Evolutionary conservation across 2,888 invertebrate species (phyloP).

Genomic region (Drosophila antonietae): DNA sequence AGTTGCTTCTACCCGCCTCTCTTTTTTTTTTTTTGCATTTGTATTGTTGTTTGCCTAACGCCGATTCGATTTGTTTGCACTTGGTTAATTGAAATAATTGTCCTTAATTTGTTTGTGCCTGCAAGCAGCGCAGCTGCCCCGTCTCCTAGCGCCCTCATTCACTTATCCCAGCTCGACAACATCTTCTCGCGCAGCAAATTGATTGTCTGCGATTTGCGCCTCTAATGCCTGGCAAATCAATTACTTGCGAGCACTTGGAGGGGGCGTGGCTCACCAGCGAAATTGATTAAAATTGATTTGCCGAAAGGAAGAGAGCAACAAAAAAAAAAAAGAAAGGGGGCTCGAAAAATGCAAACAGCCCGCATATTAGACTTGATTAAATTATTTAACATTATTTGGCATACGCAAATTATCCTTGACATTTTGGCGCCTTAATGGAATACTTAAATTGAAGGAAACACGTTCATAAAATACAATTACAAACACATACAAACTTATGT

Average conservation of each 20-base stretch:
- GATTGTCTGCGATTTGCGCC: conserved; percentile 78
- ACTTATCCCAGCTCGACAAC: conserved; percentile 1
- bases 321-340: conserved; percentile 13
- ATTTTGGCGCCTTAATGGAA: conserved; percentile 3
- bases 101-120: conserved; percentile 80
- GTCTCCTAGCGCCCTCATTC: neutral
- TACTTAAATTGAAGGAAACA: conserved; percentile 2
- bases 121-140: conserved; percentile 39
- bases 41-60: conserved; percentile 66
- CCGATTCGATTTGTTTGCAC: conserved; percentile 77
- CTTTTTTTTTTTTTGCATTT: conserved; percentile 3
- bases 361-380: conserved; percentile 45
- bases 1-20: too few species aligned
- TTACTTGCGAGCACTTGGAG: conserved; percentile 69
- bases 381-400: conserved; percentile 34
- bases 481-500: neutral
- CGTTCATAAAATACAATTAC: neutral
- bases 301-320: conserved; percentile 13
- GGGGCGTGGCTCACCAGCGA: conserved; percentile 47
- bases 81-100: conserved; percentile 80
- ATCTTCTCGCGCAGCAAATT: conserved; percentile 58
- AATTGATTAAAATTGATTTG: conserved; percentile 77
- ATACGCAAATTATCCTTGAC: conserved; percentile 17
- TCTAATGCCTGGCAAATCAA: conserved; percentile 75
- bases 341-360: conserved; percentile 45